These are phyloP conservation scores for Thymelicus sylvestris DNA, from an alignment of 2,888 invertebrate genomes.

Conservation along the genomic window DNA sequence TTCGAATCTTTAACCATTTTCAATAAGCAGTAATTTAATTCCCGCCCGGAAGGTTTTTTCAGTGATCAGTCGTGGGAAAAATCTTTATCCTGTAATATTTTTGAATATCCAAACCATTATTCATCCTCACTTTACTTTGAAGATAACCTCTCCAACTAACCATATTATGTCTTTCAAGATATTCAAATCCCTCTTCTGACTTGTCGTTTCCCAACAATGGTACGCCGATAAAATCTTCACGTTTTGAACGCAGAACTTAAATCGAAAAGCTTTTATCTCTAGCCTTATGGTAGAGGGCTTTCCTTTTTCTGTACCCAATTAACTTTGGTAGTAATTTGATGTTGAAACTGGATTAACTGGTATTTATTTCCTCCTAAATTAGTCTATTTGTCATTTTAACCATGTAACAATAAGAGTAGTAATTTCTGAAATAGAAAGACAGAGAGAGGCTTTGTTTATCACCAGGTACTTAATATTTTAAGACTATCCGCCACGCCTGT, in stretches of 20 bases:
- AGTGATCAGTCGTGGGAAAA: no score
- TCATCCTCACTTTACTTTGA: background rate
- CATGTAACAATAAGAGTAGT: no score
- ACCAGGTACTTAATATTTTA: no score
- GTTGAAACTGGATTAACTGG: background rate
- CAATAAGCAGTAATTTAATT: no score
- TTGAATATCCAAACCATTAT: background rate
- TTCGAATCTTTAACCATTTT: no score
- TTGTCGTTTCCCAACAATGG: conserved; percentile 7
- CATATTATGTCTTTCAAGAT: background rate
- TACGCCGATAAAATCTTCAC: background rate
- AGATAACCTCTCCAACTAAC: conserved; percentile 1
- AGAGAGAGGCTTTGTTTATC: no score
- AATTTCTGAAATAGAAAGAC: no score
- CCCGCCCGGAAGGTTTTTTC: no score
- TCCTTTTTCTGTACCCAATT: background rate
- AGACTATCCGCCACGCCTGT: no score
- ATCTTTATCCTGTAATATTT: no score
- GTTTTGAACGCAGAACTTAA: conserved; percentile 5
- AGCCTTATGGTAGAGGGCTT: background rate
- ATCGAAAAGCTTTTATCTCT: background rate
- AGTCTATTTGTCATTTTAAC: no score
- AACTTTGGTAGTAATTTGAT: background rate
- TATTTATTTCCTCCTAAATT: no score
- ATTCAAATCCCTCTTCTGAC: conserved; percentile 1